phyloP scores from a whole-genome alignment of 2,888 invertebrate species.

The Asteroscopus sphinx region DNA sequence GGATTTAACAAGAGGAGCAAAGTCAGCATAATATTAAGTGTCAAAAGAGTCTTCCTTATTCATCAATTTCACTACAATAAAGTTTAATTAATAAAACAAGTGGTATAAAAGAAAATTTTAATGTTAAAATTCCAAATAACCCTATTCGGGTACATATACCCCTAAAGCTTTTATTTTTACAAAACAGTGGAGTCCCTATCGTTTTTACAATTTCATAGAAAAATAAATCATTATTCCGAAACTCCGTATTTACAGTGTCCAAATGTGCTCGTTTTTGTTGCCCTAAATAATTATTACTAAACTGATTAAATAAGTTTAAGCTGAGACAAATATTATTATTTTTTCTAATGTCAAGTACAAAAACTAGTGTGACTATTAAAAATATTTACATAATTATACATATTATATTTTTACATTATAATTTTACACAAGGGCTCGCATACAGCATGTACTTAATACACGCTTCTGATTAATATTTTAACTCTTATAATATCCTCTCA shows the following conservation, averaged over 20 bases:
- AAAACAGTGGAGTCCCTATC: slow-evolving; percentile 70
- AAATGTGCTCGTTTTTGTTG: slow-evolving; percentile 58
- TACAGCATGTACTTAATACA: slow-evolving; percentile 47
- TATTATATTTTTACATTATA: slow-evolving; percentile 65
- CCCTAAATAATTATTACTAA: slow-evolving; percentile 54
- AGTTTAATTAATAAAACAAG: slow-evolving; percentile 66
- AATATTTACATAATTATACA: slow-evolving; percentile 82
- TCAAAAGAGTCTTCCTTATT: too few species aligned
- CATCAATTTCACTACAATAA: too few species aligned
- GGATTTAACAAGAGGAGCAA: too few species aligned
- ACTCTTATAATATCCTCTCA: slow-evolving; percentile 63
- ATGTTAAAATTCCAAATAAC: slow-evolving; percentile 78
- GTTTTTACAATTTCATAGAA: slow-evolving; percentile 80
- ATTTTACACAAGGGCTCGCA: slow-evolving; percentile 65
- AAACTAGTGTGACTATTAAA: slow-evolving; percentile 73
- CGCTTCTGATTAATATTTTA: slow-evolving; percentile 52
- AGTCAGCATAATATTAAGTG: too few species aligned
- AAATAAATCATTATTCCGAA: slow-evolving; percentile 78
- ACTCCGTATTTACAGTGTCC: slow-evolving; percentile 77
- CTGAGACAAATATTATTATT: slow-evolving; percentile 61
- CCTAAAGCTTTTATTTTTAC: slow-evolving; percentile 68
- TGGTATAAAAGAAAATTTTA: slow-evolving; percentile 68
- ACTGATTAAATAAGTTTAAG: slow-evolving; percentile 62
- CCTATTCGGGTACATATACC: slow-evolving; percentile 65
- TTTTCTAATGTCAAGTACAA: slow-evolving; percentile 77